Evolutionary conservation across 2,797 vertebrate species (phyloP).

Genomic region (Ciconia nigra): DNA sequence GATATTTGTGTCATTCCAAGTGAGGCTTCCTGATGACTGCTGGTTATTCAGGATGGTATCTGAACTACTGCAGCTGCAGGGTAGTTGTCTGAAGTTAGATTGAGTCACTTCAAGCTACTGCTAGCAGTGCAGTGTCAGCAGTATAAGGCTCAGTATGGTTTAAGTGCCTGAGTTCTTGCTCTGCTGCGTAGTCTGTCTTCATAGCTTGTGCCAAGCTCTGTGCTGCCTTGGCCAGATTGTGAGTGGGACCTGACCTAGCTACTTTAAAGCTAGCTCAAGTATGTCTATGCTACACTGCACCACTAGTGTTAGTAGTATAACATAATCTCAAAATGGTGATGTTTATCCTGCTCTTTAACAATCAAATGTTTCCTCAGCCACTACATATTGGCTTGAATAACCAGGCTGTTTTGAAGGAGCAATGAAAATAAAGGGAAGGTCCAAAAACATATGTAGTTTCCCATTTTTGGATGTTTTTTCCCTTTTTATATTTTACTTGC

Average conservation of each 20-base stretch:
- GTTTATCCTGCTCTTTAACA: background rate
- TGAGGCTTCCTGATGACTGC: background rate
- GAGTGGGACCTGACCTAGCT: background rate
- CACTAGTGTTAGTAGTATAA: background rate
- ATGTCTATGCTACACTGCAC: background rate
- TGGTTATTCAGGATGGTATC: background rate
- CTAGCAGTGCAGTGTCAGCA: background rate
- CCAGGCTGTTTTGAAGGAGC: background rate
- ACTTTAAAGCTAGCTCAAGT: background rate
- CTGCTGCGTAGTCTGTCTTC: background rate
- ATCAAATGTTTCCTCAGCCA: background rate
- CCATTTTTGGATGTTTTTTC: background rate
- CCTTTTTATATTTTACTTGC: conserved; percentile 32
- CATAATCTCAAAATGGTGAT: background rate
- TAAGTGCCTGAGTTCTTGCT: background rate
- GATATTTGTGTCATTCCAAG: background rate
- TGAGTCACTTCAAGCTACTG: background rate
- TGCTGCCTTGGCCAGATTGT: background rate
- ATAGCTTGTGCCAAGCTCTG: background rate
- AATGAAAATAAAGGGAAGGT: background rate
- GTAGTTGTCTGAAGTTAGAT: background rate
- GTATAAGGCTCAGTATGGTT: background rate
- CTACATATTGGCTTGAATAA: background rate
- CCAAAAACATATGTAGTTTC: background rate
- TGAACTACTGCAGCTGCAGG: background rate